Conservation (phyloP, 1,140 invertebrate genomes). For the Papilio glaucus region DNA sequence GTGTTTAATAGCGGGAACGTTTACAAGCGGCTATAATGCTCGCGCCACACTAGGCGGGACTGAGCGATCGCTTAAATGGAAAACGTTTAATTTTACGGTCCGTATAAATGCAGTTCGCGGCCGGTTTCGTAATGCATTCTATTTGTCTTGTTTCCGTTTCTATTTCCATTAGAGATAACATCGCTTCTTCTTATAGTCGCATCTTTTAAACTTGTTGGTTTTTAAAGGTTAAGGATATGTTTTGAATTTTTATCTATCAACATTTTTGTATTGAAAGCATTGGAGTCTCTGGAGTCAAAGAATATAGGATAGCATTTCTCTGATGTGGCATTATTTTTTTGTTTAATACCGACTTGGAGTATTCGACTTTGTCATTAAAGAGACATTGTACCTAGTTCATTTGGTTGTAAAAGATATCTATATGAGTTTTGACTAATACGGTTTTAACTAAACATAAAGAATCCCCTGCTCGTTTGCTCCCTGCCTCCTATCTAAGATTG, state of each 20-base stretch:
- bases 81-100: slow-evolving; percentile 44
- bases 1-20: slow-evolving; percentile 8
- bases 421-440: no score
- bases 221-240: not conserved
- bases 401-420: no score
- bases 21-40: slow-evolving; percentile 14
- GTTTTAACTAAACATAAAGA: no score
- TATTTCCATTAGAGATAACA: slow-evolving; percentile 31
- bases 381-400: no score
- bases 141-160: slow-evolving; percentile 40
- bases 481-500: no score
- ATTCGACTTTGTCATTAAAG: no score
- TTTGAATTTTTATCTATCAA: not conserved
- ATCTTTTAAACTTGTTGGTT: not conserved
- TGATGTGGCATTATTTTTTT: no score
- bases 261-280: not conserved
- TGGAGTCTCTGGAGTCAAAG: not conserved
- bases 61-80: slow-evolving; percentile 38
- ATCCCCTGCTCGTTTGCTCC: no score
- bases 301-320: no score
- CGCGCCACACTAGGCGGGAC: slow-evolving; percentile 2
- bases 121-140: slow-evolving; percentile 29
- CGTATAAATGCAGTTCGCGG: slow-evolving; percentile 42
- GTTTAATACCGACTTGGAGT: no score
- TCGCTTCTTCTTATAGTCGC: not conserved